Base-by-base conservation (phyloP, 2,797 vertebrate genomes). In the Thaleichthys pacificus region DNA sequence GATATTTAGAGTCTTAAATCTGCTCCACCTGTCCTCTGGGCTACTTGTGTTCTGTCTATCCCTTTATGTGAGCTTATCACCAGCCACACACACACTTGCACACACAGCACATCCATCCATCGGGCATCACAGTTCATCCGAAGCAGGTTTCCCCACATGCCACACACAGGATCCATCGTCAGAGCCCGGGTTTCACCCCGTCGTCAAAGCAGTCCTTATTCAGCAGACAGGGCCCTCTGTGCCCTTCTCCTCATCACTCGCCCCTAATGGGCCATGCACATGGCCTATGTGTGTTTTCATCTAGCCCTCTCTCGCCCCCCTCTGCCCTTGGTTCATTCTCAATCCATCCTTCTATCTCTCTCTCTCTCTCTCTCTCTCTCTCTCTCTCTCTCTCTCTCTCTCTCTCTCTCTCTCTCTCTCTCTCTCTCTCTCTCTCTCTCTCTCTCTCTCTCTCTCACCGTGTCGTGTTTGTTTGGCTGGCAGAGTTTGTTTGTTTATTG, bases 401-500 rank as follows among this genome's bases (percentile, higher is more conserved):
- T 24, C 24, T 24, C 24, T 24, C 24, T 24, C 24, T 24, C 24
- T 24, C 24, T 24, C 24, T 24, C 24, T 24, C 24, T 24, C 24
- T 24, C 24, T 24, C 24, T 24, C 24, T 24, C 24, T 24, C 24
- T 24, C 24, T 24, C 24, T 24, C 24, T 24, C 24, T 24, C 24
- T 24, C 24, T 28, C 71, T 66, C 60, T 47, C 38, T 47, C 72
- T 80, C 82, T 76, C 78, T 61, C 76, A 75, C 73, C 49, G 83
- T 80, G 56, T 68, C 70, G 84, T 89, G 85, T 91, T 92, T 93
- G 89, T 92, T 92, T 92, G 91, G 89, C 86, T 93, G 89, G 89
- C 87, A 87, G 87, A 85, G 90, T 94, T 94, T 93, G 93, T 94
- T 94, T 94, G 93, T 93, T 94, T 93, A 94, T 93, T 92, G 91